phyloP scores from a whole-genome alignment of 1,140 invertebrate species.

The Drosophila miranda region DNA sequence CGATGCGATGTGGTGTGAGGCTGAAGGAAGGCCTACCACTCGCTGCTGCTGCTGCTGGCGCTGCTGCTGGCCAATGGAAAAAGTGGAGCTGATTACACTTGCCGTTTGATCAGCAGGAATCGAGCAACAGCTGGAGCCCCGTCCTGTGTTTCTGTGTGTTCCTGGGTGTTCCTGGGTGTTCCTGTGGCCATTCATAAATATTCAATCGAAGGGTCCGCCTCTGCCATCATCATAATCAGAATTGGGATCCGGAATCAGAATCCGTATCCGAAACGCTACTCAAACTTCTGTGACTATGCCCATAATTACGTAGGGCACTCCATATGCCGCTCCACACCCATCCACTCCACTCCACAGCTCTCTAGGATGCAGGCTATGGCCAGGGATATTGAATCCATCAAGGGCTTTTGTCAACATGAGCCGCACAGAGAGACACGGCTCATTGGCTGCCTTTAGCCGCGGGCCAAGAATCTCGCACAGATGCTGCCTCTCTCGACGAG shows the following conservation, averaged over 20 bases:
- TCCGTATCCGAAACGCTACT: slow-evolving; percentile 23
- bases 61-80: neutral
- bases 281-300: slow-evolving; percentile 37
- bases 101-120: slow-evolving; percentile 67
- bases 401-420: slow-evolving; percentile 73
- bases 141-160: slow-evolving; percentile 16
- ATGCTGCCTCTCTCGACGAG: slow-evolving; percentile 65
- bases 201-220: slow-evolving; percentile 57
- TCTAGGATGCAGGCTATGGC: slow-evolving; percentile 26
- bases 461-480: slow-evolving; percentile 75
- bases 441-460: slow-evolving; percentile 73
- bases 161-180: slow-evolving; percentile 2
- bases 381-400: slow-evolving; percentile 58
- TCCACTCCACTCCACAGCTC: neutral
- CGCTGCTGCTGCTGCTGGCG: neutral
- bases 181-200: slow-evolving; percentile 62
- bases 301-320: slow-evolving; percentile 41
- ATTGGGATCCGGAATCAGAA: slow-evolving; percentile 23
- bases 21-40: neutral
- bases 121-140: slow-evolving; percentile 34
- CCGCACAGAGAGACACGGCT: slow-evolving; percentile 54
- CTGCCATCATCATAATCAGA: slow-evolving; percentile 63
- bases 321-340: no score
- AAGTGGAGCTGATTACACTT: slow-evolving; percentile 65
- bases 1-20: no score